Percentiles rank a stretch among this genome's conserved stretches.
Conservation (phyloP, 2,888 invertebrate genomes). For the Cistogaster globosa region DNA sequence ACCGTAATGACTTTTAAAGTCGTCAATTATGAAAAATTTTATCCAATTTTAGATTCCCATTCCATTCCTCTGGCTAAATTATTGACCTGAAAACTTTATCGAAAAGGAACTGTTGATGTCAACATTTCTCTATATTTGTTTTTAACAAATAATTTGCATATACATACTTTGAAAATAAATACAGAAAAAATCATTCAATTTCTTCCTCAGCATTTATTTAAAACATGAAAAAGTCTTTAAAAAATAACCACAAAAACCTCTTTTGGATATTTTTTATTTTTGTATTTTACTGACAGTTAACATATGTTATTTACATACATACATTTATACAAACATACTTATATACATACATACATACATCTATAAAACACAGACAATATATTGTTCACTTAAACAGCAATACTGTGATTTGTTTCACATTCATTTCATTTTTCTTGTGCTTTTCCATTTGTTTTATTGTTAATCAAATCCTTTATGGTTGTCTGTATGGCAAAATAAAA, state of each 20-base stretch:
- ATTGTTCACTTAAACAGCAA: conserved; percentile 62
- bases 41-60: background rate
- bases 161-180: background rate
- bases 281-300: conserved; percentile 59
- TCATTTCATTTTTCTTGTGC: conserved; percentile 46
- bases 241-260: conserved; percentile 57
- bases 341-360: background rate
- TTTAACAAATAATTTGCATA: conserved; percentile 26
- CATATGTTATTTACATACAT: conserved; percentile 9
- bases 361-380: conserved; percentile 39
- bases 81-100: background rate
- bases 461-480: conserved; percentile 57
- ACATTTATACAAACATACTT: no score
- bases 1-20: no score
- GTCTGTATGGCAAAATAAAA: conserved; percentile 38
- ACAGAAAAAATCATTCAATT: background rate
- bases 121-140: background rate
- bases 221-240: conserved; percentile 43
- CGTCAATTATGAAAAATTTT: no score
- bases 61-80: background rate
- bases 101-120: background rate
- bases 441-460: conserved; percentile 46
- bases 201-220: conserved; percentile 9
- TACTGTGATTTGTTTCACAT: conserved; percentile 69
- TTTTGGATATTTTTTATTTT: conserved; percentile 1